Conservation (phyloP, 2,888 invertebrate genomes). For the Synergus japonicus region DNA sequence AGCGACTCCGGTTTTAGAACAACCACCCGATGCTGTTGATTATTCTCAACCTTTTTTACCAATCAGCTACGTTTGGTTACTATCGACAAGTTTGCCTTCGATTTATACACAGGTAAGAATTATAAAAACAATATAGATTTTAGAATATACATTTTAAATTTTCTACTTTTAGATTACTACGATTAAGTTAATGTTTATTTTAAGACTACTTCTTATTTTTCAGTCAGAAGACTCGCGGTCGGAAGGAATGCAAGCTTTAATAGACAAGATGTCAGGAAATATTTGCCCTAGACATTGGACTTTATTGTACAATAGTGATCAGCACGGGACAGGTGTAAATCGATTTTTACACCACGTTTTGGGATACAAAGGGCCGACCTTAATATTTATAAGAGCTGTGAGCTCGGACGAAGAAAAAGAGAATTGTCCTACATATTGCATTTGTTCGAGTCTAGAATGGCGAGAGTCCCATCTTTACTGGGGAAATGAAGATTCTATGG, state of each 20-base stretch:
- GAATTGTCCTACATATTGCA: conserved; percentile 84
- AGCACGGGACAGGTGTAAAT: conserved; percentile 93
- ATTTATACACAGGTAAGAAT: conserved; percentile 73
- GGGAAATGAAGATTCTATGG: conserved; percentile 88
- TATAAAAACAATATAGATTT: neutral
- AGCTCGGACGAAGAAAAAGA: conserved; percentile 75
- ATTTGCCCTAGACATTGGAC: conserved; percentile 87
- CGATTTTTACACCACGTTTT: conserved; percentile 93
- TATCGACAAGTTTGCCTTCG: conserved; percentile 83
- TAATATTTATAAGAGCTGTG: conserved; percentile 79
- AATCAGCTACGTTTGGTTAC: conserved; percentile 84
- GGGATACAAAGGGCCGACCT: conserved; percentile 83
- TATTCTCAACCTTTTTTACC: conserved; percentile 79
- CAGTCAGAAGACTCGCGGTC: conserved; percentile 58
- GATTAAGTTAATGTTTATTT: conserved; percentile 2
- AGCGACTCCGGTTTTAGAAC: conserved; percentile 85
- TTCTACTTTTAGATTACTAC: neutral
- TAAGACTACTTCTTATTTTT: neutral
- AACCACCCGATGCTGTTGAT: conserved; percentile 63
- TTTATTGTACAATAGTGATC: conserved; percentile 88
- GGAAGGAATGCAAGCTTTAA: conserved; percentile 65
- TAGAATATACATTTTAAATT: neutral
- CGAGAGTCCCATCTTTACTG: conserved; percentile 90
- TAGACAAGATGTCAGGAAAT: conserved; percentile 72
- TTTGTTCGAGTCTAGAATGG: conserved; percentile 90